Percentiles rank a stretch among this genome's conserved stretches.
Conservation (phyloP, 2,888 invertebrate species). For the Apotomis betuletana region DNA sequence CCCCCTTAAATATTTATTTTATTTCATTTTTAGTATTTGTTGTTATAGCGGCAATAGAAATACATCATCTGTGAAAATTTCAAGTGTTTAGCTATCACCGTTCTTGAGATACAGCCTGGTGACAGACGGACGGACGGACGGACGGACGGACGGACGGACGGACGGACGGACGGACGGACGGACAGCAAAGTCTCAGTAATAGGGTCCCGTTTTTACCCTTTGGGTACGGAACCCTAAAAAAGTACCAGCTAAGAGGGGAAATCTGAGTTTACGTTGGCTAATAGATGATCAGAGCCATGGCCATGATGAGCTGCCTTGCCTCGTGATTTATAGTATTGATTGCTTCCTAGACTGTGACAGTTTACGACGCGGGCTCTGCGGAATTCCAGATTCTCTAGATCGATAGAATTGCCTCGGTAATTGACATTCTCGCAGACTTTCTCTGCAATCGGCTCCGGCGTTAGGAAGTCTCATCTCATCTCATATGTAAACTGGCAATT, state of each 20-base stretch:
- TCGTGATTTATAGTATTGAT: constrained; percentile 27
- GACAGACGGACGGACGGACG: no score
- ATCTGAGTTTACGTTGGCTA: not conserved
- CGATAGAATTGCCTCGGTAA: constrained; percentile 30
- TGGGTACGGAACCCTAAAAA: no score
- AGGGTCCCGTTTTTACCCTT: no score
- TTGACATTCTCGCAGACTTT: constrained; percentile 27
- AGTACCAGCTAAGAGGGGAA: not conserved
- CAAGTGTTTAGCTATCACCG: no score
- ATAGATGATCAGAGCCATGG: not conserved
- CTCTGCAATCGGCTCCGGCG: constrained; percentile 20
- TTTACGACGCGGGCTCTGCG: constrained; percentile 14
- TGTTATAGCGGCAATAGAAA: no score
- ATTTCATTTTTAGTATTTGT: no score
- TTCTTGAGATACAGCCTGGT: no score
- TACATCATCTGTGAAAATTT: no score
- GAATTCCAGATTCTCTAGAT: constrained; percentile 28
- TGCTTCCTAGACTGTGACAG: constrained; percentile 22
- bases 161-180: no score
- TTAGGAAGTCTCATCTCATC: constrained; percentile 4
- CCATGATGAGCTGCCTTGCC: constrained; percentile 12
- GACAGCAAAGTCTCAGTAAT: no score
- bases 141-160: no score
- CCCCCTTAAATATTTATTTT: no score
- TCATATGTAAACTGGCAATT: constrained; percentile 20